Conservation (phyloP, 2,113 vertebrate species). For the Oreochromis tanganicae region DNA sequence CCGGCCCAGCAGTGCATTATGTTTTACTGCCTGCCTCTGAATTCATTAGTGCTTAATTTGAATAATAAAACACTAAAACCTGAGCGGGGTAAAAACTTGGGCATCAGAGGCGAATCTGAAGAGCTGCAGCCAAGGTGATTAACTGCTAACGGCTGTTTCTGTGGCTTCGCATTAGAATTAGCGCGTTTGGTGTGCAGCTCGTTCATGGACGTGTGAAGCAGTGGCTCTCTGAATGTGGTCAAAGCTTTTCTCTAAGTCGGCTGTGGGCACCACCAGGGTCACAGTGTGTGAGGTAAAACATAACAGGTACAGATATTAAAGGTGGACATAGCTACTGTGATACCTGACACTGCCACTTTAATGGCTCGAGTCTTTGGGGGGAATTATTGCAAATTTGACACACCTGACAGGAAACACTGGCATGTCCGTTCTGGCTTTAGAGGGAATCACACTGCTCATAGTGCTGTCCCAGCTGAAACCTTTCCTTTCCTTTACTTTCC, state of each 20-base stretch:
- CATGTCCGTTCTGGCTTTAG: not conserved
- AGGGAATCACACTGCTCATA: not conserved
- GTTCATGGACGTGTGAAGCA: not conserved
- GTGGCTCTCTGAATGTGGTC: not conserved
- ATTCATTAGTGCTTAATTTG: not conserved
- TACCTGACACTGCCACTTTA: not conserved
- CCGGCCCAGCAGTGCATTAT: not conserved
- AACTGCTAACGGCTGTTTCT: not conserved
- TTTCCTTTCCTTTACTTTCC: not conserved
- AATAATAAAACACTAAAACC: not conserved
- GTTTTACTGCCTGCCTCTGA: not conserved
- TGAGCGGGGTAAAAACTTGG: not conserved
- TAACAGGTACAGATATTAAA: not conserved
- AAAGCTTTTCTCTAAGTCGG: not conserved
- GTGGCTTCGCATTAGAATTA: not conserved
- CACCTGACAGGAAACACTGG: not conserved
- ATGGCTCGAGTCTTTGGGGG: not conserved
- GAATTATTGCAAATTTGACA: not conserved
- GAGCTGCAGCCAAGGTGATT: not conserved
- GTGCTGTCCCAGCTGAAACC: not conserved
- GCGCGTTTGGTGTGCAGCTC: not conserved
- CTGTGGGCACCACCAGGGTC: not conserved
- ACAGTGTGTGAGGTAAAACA: accelerated
- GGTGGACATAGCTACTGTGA: not conserved
- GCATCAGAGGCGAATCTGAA: not conserved